Evolutionary conservation across 2,113 vertebrate genomes (phyloP).

Genomic region (Talpa occidentalis): DNA sequence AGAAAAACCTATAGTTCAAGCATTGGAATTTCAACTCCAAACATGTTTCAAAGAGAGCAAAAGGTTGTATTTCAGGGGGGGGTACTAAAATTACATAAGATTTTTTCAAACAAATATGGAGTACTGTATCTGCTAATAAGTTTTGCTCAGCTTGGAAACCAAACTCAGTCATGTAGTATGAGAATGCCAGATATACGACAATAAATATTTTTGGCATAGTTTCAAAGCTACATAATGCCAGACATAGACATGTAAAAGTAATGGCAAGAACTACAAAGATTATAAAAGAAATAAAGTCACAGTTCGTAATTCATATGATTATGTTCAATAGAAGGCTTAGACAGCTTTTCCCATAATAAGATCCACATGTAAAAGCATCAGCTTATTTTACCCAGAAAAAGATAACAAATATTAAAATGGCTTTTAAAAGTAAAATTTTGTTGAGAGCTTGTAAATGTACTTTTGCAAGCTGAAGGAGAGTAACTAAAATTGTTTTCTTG

Average conservation of each 20-base stretch:
- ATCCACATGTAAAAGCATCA: slow-evolving; percentile 86
- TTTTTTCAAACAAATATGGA: slow-evolving; percentile 78
- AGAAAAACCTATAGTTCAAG: neutral
- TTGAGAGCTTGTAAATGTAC: slow-evolving; percentile 73
- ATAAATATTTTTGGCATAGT: slow-evolving; percentile 90
- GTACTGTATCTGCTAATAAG: slow-evolving; percentile 84
- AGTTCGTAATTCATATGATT: slow-evolving; percentile 89
- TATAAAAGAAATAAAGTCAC: slow-evolving; percentile 90
- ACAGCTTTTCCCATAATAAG: slow-evolving; percentile 86
- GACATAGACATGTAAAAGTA: slow-evolving; percentile 89
- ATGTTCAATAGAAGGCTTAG: slow-evolving; percentile 87
- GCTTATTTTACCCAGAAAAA: slow-evolving; percentile 83
- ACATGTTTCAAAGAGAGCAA: slow-evolving; percentile 69
- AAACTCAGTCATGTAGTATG: slow-evolving; percentile 80
- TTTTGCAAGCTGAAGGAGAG: slow-evolving; percentile 78
- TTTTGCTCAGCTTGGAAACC: slow-evolving; percentile 82
- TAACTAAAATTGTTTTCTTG: slow-evolving; percentile 63
- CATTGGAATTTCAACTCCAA: slow-evolving; percentile 63
- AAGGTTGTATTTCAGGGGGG: slow-evolving; percentile 65
- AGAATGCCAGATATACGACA: slow-evolving; percentile 85
- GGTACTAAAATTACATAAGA: slow-evolving; percentile 80
- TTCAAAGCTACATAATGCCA: slow-evolving; percentile 89
- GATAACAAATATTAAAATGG: slow-evolving; percentile 84
- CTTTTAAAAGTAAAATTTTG: slow-evolving; percentile 82
- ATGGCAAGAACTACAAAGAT: slow-evolving; percentile 89